phyloP scores from a whole-genome alignment of 2,797 vertebrate genomes.

The Acanthurus tractus region DNA sequence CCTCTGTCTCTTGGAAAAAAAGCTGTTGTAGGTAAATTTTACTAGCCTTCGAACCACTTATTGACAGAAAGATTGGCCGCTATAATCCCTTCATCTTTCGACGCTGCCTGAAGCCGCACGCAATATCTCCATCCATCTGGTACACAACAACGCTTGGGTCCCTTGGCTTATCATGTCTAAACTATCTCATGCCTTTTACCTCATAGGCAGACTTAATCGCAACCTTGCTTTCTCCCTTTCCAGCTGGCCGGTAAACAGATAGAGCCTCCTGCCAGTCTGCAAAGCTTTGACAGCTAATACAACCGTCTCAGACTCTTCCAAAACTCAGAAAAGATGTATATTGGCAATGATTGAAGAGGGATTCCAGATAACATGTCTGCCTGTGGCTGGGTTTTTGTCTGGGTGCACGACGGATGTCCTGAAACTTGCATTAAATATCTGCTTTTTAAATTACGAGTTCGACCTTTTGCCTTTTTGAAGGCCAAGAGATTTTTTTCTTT shows the following conservation, averaged over 20 bases:
- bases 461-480: not conserved
- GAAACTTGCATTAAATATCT: conserved; percentile 24
- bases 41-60: conserved; percentile 55
- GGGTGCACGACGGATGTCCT: conserved; percentile 9
- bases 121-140: conserved; percentile 75
- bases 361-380: conserved; percentile 17
- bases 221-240: conserved; percentile 65
- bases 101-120: conserved; percentile 56
- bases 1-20: conserved; percentile 39
- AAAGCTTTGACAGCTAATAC: conserved; percentile 56
- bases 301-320: conserved; percentile 46
- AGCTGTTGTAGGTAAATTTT: conserved; percentile 56
- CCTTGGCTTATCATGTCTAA: conserved; percentile 69
- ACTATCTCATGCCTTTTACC: conserved; percentile 64
- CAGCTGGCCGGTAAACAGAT: conserved; percentile 63
- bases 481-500: too few relatives aligned
- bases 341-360: conserved; percentile 14
- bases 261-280: conserved; percentile 44
- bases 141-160: conserved; percentile 62
- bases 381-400: conserved; percentile 16
- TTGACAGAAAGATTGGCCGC: conserved; percentile 70
- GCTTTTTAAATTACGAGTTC: not conserved
- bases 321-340: conserved; percentile 36
- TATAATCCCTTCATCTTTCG: conserved; percentile 73
- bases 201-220: conserved; percentile 67